These are phyloP conservation scores for Dunckerocampus dactyliophorus DNA, from an alignment of 2,113 vertebrate species.

Conservation along the genomic window DNA sequence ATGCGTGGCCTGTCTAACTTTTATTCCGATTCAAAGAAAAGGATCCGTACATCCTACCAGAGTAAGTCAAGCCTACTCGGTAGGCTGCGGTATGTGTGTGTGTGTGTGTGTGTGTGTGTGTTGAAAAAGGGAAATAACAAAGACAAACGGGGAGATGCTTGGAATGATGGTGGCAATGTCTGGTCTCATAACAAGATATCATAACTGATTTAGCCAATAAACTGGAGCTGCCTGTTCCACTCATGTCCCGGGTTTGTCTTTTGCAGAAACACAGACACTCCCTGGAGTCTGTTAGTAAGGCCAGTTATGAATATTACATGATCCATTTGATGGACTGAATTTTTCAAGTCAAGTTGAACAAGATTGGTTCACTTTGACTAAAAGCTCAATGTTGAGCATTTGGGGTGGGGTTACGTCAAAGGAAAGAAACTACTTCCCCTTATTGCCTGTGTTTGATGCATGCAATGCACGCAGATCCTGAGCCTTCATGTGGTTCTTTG, in stretches of 20 bases:
- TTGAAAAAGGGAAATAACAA: slow-evolving; percentile 15
- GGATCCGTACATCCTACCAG: slow-evolving; percentile 99
- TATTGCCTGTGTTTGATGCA: slow-evolving; percentile 49
- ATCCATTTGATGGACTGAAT: slow-evolving; percentile 36
- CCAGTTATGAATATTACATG: slow-evolving; percentile 40
- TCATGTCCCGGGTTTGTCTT: slow-evolving; percentile 49
- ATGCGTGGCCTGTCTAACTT: slow-evolving; percentile 99
- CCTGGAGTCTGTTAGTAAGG: slow-evolving; percentile 28
- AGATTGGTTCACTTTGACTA: slow-evolving; percentile 20
- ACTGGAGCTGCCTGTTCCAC: slow-evolving; percentile 36
- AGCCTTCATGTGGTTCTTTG: slow-evolving; percentile 22
- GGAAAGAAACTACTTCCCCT: slow-evolving; percentile 12
- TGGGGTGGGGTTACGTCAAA: not conserved
- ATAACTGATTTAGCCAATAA: slow-evolving; percentile 7
- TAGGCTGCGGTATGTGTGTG: slow-evolving; percentile 39
- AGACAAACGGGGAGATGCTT: slow-evolving; percentile 44
- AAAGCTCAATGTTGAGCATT: slow-evolving; percentile 11
- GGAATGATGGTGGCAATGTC: slow-evolving; percentile 26
- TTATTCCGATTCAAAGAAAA: slow-evolving; percentile 99
- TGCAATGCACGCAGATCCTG: slow-evolving; percentile 27
- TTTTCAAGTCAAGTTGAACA: slow-evolving; percentile 31
- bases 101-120: slow-evolving; percentile 16
- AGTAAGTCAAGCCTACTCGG: slow-evolving; percentile 84
- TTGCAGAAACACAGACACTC: slow-evolving; percentile 37
- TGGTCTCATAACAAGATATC: not conserved